Evolutionary conservation across 2,113 vertebrate genomes (phyloP).

Genomic region (Periophthalmodon schlosseri): DNA sequence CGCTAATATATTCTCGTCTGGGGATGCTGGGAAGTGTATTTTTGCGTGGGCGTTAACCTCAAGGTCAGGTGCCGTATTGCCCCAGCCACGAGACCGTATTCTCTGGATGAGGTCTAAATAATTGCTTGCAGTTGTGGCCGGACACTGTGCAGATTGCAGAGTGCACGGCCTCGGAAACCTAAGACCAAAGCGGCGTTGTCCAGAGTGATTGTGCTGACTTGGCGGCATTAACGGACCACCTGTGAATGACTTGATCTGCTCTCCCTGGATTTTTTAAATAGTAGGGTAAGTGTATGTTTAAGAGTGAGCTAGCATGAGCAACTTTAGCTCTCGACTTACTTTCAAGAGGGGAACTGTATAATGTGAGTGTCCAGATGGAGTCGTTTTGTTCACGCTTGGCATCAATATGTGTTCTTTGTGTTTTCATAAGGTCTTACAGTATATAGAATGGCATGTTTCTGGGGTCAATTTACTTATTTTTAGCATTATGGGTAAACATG

Average conservation of each 20-base stretch:
- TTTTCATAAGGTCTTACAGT: not conserved
- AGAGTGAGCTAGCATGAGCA: conserved; percentile 15
- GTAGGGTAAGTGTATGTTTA: conserved; percentile 8
- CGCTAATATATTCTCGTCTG: conserved; percentile 47
- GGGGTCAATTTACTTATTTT: not conserved
- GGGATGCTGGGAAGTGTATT: conserved; percentile 27
- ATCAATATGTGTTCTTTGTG: not conserved
- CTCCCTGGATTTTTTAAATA: not conserved
- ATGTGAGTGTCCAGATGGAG: not conserved
- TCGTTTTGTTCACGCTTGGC: conserved; percentile 5
- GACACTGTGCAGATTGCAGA: conserved; percentile 46
- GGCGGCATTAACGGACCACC: conserved; percentile 64
- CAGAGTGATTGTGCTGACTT: conserved; percentile 58
- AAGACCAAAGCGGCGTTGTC: conserved; percentile 45
- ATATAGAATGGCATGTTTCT: not conserved
- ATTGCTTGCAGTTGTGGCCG: conserved; percentile 68
- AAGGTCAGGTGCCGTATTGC: conserved; percentile 55
- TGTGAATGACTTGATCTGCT: conserved; percentile 44
- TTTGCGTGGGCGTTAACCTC: conserved; percentile 45
- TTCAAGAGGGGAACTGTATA: not conserved
- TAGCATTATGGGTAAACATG: not conserved
- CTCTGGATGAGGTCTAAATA: conserved; percentile 63
- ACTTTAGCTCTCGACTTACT: not conserved
- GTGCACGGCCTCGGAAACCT: conserved; percentile 55
- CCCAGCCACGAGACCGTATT: conserved; percentile 47